Conservation (phyloP, 1,140 invertebrate species). For the Fopius arisanus region DNA sequence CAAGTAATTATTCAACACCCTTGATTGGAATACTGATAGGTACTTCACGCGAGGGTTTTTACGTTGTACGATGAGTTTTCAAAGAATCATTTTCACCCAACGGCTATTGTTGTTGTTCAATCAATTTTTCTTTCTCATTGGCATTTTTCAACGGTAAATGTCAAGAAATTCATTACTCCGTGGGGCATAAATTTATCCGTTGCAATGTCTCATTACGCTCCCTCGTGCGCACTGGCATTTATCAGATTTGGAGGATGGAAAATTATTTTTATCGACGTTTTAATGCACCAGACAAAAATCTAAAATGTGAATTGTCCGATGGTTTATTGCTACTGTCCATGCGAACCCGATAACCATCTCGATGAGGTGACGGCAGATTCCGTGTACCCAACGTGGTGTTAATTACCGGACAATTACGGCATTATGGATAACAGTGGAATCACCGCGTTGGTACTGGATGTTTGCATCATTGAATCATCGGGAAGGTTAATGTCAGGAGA, state of each 20-base stretch:
- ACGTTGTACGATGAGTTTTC: neutral
- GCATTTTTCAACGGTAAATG: neutral
- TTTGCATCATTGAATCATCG: conserved; percentile 50
- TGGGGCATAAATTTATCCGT: neutral
- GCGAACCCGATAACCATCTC: conserved; percentile 2
- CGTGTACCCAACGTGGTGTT: conserved; percentile 36
- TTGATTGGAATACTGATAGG: neutral
- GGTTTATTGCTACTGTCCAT: conserved; percentile 1
- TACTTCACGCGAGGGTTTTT: neutral
- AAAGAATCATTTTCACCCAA: neutral
- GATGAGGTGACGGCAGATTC: neutral
- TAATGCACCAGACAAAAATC: conserved; percentile 10
- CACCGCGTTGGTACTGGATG: conserved; percentile 34
- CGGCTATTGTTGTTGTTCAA: neutral
- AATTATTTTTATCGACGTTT: neutral
- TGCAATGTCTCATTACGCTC: neutral
- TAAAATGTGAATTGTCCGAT: conserved; percentile 4
- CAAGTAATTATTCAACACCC: neutral
- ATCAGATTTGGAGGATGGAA: neutral
- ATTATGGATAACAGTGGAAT: conserved; percentile 49
- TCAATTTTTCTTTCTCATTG: neutral
- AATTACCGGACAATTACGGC: conserved; percentile 51
- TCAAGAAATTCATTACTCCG: neutral
- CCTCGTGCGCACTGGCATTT: neutral
- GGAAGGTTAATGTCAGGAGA: conserved; percentile 27